Base-by-base conservation (phyloP, 1,140 invertebrate genomes). In the Caenorhabditis tropicalis region DNA sequence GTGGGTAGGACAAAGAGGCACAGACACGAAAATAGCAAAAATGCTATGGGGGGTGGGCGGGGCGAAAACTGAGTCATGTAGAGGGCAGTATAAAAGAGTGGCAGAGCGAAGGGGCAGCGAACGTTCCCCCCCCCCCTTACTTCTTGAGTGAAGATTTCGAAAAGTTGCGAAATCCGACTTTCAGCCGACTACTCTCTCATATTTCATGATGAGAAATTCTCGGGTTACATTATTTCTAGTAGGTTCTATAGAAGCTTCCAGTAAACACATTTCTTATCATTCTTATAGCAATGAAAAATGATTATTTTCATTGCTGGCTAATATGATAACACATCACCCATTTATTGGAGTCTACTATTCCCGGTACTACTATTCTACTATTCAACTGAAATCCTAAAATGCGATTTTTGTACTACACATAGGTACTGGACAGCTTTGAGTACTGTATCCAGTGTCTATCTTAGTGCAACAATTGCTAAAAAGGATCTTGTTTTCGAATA, bases 371-470 rank as follows among this genome's bases (percentile, higher is more conserved):
- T 10, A 21, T 56, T 10, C 24, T 56, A 56, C 24, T 56, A 27
- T 10, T 56, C n/a, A 12, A 51, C n/a, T 51, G n/a, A 19, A n/a
- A 27, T 9, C 31, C 56, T 29, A 29, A 10, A 58, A 29, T 65
- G 65, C 65, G 29, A 27, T 74, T 74, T 74, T 74, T 74, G 65
- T 74, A 74, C 65, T 74, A 74, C 65, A 74, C 36, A 46, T 74
- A 74, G 65, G 65, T 74, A 74, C 65, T 74, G 65, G 65, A 74
- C n/a, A 74, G 15, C n/a, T 24, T 6, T 0, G 7, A 2, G 5
- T 4, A 65, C 5, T 21, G 7, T 43, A 74, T 43, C 65, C 65
- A 74, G 65, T 36, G 29, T 43, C 36, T 74, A 46, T 12, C 24
- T 36, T 74, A 74, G 65, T 74, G 36, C 65, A 74, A 74, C 24